Evolutionary conservation across 2,797 vertebrate genomes (phyloP), one percentile per base, ranked within the genome.

Genomic region (Hafferia zeledoni): DNA sequence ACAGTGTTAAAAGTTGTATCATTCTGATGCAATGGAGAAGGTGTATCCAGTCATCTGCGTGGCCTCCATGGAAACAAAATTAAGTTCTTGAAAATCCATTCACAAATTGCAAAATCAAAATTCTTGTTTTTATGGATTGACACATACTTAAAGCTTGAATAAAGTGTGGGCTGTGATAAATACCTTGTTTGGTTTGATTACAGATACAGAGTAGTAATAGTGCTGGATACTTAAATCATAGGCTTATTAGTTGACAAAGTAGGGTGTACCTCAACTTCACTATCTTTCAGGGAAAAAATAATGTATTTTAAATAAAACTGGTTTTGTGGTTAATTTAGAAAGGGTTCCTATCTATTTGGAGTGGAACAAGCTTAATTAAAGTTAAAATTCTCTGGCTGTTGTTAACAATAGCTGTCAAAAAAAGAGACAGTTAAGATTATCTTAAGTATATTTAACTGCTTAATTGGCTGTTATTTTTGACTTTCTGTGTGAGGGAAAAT

Each of bases 401-500:
- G 37, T 87, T 94, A 79, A 44, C 49, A 85, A 6, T 65, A 92
- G 23, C 37, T 82, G 47, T 82, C 64, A 87, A 55, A 89, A 83
- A 88, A 65, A 72, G 44, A 79, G 33, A 59, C 16, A n/a, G 30
- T 80, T 55, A 60, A 72, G 8, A 39, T 79, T 60, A 47, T 87
- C 12, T 22, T 67, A 75, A 83, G 18, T 87, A 65, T 80, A 65
- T 81, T 25, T 44, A 79, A 31, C 59, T 47, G 35, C 78, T 74
- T 93, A 91, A 78, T 83, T 83, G 59, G 52, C 27, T 55, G 39
- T 55, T 93, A 90, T 91, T 93, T 90, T 91, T 93, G 77, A n/a
- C 78, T 77, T 47, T 74, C 9, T 64, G 16, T 64, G 24, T 39
- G 46, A 56, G 46, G 43, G 14, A 82, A 76, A 76, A 71, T 49